Evolutionary conservation across 2,888 invertebrate genomes (phyloP), one percentile per base, ranked within the genome.

Genomic region (Cheiracanthium punctorium): DNA sequence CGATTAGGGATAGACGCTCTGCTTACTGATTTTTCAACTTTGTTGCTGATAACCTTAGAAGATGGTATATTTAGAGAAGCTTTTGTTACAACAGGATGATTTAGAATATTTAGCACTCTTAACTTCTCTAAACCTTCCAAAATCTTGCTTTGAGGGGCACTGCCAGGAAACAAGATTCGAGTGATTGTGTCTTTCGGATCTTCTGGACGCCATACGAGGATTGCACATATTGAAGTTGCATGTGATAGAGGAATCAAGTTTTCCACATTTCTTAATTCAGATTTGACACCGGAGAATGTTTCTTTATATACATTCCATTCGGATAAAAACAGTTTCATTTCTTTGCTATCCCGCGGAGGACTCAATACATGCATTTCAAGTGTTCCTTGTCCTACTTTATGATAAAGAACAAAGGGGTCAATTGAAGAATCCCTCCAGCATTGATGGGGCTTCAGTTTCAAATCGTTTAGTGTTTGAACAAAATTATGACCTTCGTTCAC

Each of bases 311-410:
- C 94, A 92, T 96, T 96, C 98, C 98, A 98, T 91, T 96, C 96
- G 87, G 96, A 94, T 74, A 98, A 93, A 91, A 98, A 98, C 89
- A 98, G 98, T 90, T 96, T 95, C 87, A 98, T 96, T 92, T 98
- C 97, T 91, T 96, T 96, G 33, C 96, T 96, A 91, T 98, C 98
- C 92, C 95, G 96, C 90, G 95, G 95, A 84, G 98, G 98, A 93
- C 97, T 98, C 88, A 98, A 94, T 89, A 98, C 96, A 93, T 97
- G 98, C 97, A 99, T 97, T 91, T 98, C 98, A 89, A 99, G 93
- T 82, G 97, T 97, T 82, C 95, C 95, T 89, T 94, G 93, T 0
- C 94, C 94, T 90, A 98, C 97, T 94, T 98, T 98, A 91, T 98
- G 98, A 92, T 98, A 98, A 0, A 99, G 93, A 91, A 98, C 98